Conservation (phyloP, 2,797 vertebrate genomes). For the Saxicola maurus region DNA sequence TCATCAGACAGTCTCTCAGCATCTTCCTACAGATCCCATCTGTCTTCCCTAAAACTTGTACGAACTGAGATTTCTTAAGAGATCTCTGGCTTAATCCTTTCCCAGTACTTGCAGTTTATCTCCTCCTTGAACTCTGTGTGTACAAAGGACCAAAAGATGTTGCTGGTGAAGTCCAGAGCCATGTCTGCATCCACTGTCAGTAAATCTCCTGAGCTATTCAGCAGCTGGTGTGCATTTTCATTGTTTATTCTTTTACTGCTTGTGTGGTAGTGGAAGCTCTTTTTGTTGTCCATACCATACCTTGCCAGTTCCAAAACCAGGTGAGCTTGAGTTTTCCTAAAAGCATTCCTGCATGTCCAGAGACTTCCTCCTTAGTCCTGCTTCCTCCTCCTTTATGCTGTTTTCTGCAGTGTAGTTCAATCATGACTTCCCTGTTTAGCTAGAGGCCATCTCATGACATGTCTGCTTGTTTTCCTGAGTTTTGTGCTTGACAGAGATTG, state of each 20-base stretch:
- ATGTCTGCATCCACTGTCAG: background rate
- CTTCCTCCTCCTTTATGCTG: background rate
- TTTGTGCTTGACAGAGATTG: background rate
- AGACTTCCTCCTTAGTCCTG: background rate
- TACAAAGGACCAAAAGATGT: background rate
- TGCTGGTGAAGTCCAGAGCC: background rate
- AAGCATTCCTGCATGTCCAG: background rate
- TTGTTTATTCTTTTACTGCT: background rate
- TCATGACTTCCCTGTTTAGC: background rate
- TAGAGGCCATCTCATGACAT: background rate
- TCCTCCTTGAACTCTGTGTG: background rate
- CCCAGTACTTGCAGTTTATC: background rate
- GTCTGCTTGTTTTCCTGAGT: background rate
- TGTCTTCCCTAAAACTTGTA: background rate
- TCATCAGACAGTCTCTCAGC: background rate
- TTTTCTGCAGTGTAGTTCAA: background rate
- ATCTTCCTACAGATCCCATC: slow-evolving; percentile 13
- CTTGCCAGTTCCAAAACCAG: background rate
- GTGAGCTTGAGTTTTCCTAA: background rate
- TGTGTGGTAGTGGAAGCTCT: background rate
- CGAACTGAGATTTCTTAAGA: background rate
- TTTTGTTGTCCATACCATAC: background rate
- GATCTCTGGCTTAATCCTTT: background rate
- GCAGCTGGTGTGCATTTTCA: background rate
- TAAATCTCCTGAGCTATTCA: background rate